A percentile compares a stretch with the other conserved stretches of the same genome.
Evolutionary conservation across 1,140 invertebrate genomes (phyloP).

Genomic region (Sycophaga agraensis): DNA sequence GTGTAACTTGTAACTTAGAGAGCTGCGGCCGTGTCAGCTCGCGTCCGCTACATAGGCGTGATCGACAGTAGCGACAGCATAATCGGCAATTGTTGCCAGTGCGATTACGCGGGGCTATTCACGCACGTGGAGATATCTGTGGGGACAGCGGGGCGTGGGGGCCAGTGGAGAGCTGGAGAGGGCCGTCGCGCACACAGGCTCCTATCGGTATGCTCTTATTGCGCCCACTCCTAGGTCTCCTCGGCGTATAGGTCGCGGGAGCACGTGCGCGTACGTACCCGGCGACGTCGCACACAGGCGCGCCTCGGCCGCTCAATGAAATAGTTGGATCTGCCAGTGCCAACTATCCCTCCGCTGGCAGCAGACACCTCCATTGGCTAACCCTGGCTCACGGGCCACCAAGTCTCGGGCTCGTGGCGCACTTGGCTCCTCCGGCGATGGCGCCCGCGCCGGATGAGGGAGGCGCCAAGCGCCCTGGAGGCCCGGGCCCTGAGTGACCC

Average conservation of each 20-base stretch:
- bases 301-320: conserved; percentile 40
- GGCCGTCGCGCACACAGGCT: too few relatives aligned
- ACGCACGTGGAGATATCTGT: conserved; percentile 24
- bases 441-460: conserved; percentile 2
- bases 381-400: too few relatives aligned
- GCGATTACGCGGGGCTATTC: conserved; percentile 20
- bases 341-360: conserved; percentile 47
- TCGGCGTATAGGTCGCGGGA: not conserved
- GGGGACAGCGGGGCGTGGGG: too few relatives aligned
- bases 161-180: too few relatives aligned
- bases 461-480: not conserved
- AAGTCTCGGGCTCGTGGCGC: too few relatives aligned
- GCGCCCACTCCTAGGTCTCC: too few relatives aligned
- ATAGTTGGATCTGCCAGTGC: conserved; percentile 52
- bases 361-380: conserved; percentile 34
- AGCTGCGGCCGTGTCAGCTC: too few relatives aligned
- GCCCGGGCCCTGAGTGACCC: not conserved
- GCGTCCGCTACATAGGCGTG: too few relatives aligned
- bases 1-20: too few relatives aligned
- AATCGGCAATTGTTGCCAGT: conserved; percentile 2
- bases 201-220: too few relatives aligned
- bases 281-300: not conserved
- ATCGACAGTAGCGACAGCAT: not conserved
- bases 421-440: conserved; percentile 24
- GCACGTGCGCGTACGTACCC: not conserved